These are phyloP conservation scores for Melanostigma gelatinosum DNA, from an alignment of 2,113 vertebrate species.

Conservation along the genomic window DNA sequence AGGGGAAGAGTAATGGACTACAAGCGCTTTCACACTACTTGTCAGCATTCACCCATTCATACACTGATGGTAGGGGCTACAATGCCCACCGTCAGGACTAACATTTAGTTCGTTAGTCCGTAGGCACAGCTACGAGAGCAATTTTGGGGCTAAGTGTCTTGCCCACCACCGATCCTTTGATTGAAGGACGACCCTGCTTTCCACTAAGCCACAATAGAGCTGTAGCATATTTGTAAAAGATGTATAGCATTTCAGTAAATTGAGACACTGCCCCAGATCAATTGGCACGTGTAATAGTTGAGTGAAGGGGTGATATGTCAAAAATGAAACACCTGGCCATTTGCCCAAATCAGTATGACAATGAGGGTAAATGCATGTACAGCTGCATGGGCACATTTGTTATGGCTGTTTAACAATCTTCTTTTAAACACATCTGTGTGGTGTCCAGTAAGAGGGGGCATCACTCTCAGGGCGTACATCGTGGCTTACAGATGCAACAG, in stretches of 20 bases:
- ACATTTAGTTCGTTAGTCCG: no score
- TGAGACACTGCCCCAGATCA: conserved; percentile 41
- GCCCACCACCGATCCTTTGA: no score
- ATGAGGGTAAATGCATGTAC: conserved; percentile 9
- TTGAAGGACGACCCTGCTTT: no score
- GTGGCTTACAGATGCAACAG: not conserved
- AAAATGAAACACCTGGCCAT: conserved; percentile 12
- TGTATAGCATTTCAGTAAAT: conserved; percentile 38
- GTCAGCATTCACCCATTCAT: no score
- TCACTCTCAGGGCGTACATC: not conserved
- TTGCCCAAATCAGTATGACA: not conserved
- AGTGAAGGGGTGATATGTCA: not conserved
- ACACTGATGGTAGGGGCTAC: no score
- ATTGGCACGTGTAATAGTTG: conserved; percentile 8
- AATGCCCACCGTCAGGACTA: no score
- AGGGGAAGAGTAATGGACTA: conserved; percentile 70
- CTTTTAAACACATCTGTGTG: not conserved
- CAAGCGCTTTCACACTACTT: conserved; percentile 1
- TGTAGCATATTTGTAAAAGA: conserved; percentile 62
- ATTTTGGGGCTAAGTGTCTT: no score
- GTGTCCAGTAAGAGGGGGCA: not conserved
- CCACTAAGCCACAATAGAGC: conserved; percentile 9
- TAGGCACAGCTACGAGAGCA: no score
- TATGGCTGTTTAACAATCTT: not conserved
- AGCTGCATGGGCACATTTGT: not conserved